Percentiles rank a stretch among this genome's conserved stretches.
Evolutionary conservation across 2,888 invertebrate species (phyloP).

Genomic region (Cecidostiba fungosa): DNA sequence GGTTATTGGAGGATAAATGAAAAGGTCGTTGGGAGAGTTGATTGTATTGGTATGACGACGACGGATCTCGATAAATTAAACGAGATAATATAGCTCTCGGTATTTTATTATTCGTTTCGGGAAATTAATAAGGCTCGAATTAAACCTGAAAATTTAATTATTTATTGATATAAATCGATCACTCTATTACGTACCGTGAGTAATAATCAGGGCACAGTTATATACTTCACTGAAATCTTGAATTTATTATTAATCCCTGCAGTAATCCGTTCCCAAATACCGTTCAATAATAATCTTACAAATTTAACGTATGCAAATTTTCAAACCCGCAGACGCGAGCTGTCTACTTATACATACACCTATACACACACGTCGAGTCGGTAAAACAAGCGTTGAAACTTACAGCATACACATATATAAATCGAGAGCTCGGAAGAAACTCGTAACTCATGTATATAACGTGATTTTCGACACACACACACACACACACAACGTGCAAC

Average conservation of each 20-base stretch:
- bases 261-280: too few species aligned
- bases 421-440: not conserved
- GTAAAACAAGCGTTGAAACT: not conserved
- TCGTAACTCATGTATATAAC: not conserved
- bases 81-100: not conserved
- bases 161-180: too few species aligned
- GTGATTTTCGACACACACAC: conserved; percentile 8
- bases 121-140: too few species aligned
- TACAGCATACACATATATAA: not conserved
- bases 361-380: too few species aligned
- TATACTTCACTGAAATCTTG: too few species aligned
- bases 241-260: too few species aligned
- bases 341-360: not conserved
- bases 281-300: too few species aligned
- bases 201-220: too few species aligned
- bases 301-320: not conserved
- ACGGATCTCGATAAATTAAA: not conserved
- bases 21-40: not conserved
- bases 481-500: not conserved
- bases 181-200: too few species aligned
- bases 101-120: too few species aligned
- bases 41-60: not conserved
- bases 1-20: not conserved
- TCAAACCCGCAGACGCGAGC: not conserved
- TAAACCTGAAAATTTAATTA: too few species aligned